A percentile compares a stretch with the other conserved stretches of the same genome.
Evolutionary conservation across 2,797 vertebrate genomes (phyloP).

Genomic region (Silurus lanzhouensis): DNA sequence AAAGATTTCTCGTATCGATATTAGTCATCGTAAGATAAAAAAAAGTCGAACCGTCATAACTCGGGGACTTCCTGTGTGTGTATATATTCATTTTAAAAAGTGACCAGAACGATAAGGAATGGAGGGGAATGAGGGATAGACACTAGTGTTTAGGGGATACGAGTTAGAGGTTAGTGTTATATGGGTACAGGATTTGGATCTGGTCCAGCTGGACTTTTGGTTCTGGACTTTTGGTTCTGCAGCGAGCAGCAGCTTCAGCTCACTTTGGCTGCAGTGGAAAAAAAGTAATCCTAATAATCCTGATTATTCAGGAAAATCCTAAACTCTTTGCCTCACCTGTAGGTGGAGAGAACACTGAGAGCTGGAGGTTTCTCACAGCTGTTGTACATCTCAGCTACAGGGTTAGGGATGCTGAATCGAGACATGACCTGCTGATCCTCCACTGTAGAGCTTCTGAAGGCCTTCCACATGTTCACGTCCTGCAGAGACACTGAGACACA

Average conservation of each 20-base stretch:
- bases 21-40: no score
- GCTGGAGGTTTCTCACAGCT: constrained; percentile 83
- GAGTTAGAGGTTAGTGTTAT: neutral
- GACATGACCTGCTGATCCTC: constrained; percentile 91
- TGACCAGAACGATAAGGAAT: neutral
- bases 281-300: neutral
- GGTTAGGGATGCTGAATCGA: constrained; percentile 78
- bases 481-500: constrained; percentile 82
- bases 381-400: constrained; percentile 83
- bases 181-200: neutral
- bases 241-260: neutral
- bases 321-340: constrained; percentile 72
- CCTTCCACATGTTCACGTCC: constrained; percentile 91
- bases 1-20: no score
- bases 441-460: constrained; percentile 82
- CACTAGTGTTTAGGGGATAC: neutral
- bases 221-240: no score
- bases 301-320: neutral
- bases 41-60: no score
- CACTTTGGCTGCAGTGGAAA: neutral
- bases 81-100: no score
- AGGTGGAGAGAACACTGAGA: constrained; percentile 80
- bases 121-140: no score
- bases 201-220: neutral
- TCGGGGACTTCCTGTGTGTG: no score